Evolutionary conservation across 2,113 vertebrate genomes (phyloP), one percentile per base, ranked within the genome.

Genomic region (Echinops telfairi): DNA sequence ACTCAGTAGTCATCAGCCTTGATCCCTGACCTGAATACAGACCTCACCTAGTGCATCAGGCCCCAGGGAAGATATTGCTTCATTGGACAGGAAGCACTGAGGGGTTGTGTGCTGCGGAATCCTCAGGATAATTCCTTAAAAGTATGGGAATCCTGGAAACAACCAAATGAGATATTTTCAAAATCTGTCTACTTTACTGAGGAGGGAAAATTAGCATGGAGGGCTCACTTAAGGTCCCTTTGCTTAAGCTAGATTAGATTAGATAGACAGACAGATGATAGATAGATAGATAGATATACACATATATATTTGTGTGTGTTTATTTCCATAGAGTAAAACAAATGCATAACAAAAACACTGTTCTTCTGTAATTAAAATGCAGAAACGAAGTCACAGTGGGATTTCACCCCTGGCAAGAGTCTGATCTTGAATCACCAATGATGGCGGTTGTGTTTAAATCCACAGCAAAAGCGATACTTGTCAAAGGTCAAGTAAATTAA

Each of bases 11-110:
- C 19, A 9, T 11, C 62, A 5, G 23, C 27, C 15, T 19, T 0
- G 2, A 22, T 10, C 14, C 3, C 1, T 9, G 76, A 15, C 4
- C 9, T 0, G 23, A n/a, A 58, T 38, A 31, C 17, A 20, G 57
- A 23, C 10, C n/a, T 11, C 1, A 10, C 0, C 5, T 1, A 11
- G 7, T 8, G 9, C 0, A 2, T 60, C 31, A 11, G 1, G 60
- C 8, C 31, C 68, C 22, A 3, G 2, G 9, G 19, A 0, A 0
- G 1, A 2, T 4, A 7, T 0, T 16, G 25, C 3, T 27, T 22
- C 16, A 3, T 6, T 5, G 33, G 11, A n/a, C 5, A 27, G 23
- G 43, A 64, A 33, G 19, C 31, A 27, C 0, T 9, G 16, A 66
- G 1, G 27, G 43, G 11, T 4, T 7, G 14, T 22, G 71, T 4